Conservation (phyloP, 2,113 vertebrate genomes). For the Stomatorhinus ivindoensis region DNA sequence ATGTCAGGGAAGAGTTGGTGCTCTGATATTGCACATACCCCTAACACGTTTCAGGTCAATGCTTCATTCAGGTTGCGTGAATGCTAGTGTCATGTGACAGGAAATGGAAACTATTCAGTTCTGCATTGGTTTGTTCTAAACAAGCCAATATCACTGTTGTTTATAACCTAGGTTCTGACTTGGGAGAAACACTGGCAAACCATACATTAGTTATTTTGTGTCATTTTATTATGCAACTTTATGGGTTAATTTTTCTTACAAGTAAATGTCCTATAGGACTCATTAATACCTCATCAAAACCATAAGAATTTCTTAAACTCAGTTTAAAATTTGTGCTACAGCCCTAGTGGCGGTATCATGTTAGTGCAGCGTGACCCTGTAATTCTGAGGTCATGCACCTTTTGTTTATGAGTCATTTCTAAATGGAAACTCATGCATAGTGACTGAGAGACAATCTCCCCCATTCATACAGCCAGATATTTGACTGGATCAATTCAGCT, state of each 20-base stretch:
- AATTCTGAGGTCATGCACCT: background rate
- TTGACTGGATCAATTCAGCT: background rate
- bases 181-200: background rate
- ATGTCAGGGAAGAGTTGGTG: background rate
- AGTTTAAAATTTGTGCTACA: background rate
- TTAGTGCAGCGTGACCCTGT: background rate
- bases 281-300: background rate
- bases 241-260: background rate
- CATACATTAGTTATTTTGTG: background rate
- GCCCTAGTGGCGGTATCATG: background rate
- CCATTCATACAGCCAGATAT: background rate
- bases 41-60: background rate
- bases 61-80: background rate
- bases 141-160: background rate
- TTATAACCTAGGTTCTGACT: background rate
- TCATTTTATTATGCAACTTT: background rate
- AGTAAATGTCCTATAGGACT: background rate
- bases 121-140: background rate
- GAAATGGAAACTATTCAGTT: background rate
- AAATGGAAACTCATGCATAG: background rate
- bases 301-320: background rate
- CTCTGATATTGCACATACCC: background rate
- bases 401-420: background rate
- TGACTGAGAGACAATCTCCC: background rate
- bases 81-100: background rate